phyloP scores from a whole-genome alignment of 1,140 invertebrate species.

The Drosophila insularis region DNA sequence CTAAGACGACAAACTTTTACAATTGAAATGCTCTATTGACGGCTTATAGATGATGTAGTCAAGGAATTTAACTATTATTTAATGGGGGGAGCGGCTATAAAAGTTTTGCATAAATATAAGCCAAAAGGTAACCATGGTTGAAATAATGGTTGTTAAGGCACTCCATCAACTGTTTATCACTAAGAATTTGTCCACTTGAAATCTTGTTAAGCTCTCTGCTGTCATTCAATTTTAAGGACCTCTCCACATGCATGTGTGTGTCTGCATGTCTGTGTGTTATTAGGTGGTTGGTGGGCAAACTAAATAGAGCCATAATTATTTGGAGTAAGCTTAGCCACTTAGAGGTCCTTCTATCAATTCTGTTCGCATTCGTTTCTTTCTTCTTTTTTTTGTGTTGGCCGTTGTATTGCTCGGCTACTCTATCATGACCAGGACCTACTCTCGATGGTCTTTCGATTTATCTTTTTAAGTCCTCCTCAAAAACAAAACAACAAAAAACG shows the following conservation, averaged over 20 bases:
- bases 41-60: no score
- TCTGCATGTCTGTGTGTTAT: not conserved
- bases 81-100: no score
- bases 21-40: no score
- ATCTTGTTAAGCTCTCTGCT: constrained; percentile 6
- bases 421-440: constrained; percentile 1
- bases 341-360: constrained; percentile 4
- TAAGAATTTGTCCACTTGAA: constrained; percentile 7
- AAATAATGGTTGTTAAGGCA: not conserved
- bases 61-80: no score
- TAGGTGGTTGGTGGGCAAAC: not conserved
- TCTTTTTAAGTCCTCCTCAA: constrained; percentile 66
- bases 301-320: constrained; percentile 19
- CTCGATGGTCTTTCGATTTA: constrained; percentile 60
- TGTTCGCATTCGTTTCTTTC: not conserved
- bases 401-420: not conserved
- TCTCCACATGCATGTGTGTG: not conserved
- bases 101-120: not conserved
- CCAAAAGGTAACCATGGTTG: constrained; percentile 12
- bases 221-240: constrained; percentile 8
- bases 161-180: constrained; percentile 3
- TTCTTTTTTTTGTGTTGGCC: not conserved
- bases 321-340: constrained; percentile 12
- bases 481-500: not conserved
- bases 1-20: no score